phyloP scores from a whole-genome alignment of 2,797 vertebrate species.

The Diceros bicornis region DNA sequence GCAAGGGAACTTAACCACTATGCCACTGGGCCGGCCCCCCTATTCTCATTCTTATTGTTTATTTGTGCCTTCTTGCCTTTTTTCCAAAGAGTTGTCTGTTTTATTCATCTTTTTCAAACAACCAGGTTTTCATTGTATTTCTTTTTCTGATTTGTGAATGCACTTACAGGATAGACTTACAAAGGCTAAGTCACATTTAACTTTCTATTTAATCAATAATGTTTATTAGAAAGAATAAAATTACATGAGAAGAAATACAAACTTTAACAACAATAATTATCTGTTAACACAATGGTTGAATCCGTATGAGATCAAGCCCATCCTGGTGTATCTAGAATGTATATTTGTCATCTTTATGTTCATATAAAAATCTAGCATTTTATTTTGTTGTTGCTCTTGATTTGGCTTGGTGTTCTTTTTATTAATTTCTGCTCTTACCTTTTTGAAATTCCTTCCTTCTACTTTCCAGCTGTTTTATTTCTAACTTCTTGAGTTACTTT shows the following conservation, averaged over 20 bases:
- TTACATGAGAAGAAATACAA: constrained; percentile 32
- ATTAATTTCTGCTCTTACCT: constrained; percentile 5
- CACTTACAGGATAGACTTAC: not conserved
- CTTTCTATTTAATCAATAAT: not conserved
- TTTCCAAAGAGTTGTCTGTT: not conserved
- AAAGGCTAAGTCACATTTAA: constrained; percentile 19
- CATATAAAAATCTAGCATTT: not conserved
- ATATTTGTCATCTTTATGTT: not conserved
- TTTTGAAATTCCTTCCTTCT: not conserved
- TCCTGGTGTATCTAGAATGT: not conserved
- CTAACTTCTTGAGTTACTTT: constrained; percentile 24
- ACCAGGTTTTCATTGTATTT: not conserved
- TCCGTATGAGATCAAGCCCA: not conserved
- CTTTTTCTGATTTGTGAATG: not conserved
- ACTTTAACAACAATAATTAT: not conserved
- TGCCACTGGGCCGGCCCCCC: too few relatives aligned
- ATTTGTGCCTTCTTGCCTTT: constrained; percentile 10
- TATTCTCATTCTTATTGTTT: not conserved
- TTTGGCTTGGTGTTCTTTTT: not conserved
- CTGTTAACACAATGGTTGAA: not conserved
- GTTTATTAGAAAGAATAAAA: constrained; percentile 26
- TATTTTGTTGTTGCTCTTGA: constrained; percentile 15
- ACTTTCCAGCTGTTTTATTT: not conserved
- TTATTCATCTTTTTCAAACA: constrained; percentile 28
- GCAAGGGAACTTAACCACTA: too few relatives aligned